Conservation (phyloP, 2,113 vertebrate species). For the Ivindomyrus marchei region DNA sequence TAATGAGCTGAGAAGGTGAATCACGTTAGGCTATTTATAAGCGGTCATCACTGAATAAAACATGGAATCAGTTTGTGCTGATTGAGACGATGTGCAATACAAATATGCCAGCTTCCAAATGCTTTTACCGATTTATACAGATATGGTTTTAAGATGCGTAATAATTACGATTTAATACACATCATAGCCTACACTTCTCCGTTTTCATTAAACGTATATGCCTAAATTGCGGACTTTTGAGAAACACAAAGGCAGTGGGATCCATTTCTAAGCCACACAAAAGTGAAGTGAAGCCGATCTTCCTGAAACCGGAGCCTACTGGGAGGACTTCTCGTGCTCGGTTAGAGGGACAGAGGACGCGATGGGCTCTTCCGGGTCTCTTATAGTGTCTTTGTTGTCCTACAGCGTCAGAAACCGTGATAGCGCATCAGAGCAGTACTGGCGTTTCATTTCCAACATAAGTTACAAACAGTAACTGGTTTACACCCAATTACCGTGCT, state of each 20-base stretch:
- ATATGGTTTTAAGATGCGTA: not conserved
- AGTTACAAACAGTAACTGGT: not conserved
- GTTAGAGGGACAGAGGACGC: not conserved
- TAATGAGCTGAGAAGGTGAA: not conserved
- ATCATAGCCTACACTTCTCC: not conserved
- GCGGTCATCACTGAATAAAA: not conserved
- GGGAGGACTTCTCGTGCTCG: not conserved
- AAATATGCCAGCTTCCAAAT: not conserved
- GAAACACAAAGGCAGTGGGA: not conserved
- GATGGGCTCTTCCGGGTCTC: not conserved
- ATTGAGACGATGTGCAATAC: not conserved
- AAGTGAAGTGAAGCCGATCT: not conserved
- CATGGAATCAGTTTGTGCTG: not conserved
- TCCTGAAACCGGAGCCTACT: not conserved
- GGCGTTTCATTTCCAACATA: not conserved
- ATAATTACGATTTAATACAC: not conserved
- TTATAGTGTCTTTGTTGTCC: not conserved
- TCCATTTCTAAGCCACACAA: not conserved
- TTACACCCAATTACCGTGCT: not conserved
- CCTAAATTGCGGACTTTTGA: not conserved
- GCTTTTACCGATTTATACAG: not conserved
- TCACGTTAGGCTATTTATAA: not conserved
- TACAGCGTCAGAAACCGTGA: not conserved
- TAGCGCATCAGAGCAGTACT: not conserved
- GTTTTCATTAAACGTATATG: not conserved